A percentile compares a stretch with the other conserved stretches of the same genome.
Evolutionary conservation across 2,113 vertebrate species (phyloP).

Genomic region (Megaceryle maxima): DNA sequence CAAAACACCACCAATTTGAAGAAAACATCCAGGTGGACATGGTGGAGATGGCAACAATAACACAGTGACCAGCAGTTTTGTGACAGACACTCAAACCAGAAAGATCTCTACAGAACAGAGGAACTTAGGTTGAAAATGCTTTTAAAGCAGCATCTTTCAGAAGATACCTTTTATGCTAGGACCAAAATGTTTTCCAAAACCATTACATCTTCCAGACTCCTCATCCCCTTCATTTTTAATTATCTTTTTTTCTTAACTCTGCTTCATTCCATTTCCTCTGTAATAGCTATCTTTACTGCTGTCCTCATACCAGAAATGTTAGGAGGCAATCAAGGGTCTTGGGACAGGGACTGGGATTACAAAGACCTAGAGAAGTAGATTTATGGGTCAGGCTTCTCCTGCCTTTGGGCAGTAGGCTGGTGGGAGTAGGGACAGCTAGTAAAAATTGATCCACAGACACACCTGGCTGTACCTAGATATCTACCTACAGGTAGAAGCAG

Average conservation of each 20-base stretch:
- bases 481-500: not conserved
- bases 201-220: not conserved
- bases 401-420: not conserved
- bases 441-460: not conserved
- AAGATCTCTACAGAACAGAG: not conserved
- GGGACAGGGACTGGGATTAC: not conserved
- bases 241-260: not conserved
- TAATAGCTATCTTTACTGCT: not conserved
- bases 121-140: not conserved
- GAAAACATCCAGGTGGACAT: not conserved
- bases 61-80: not conserved
- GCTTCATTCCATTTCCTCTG: not conserved
- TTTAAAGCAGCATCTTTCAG: constrained; percentile 8
- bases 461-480: not conserved
- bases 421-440: not conserved
- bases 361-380: not conserved
- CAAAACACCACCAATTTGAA: not conserved
- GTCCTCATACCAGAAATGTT: not conserved
- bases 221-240: constrained; percentile 44
- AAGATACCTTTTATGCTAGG: not conserved
- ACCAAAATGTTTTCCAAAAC: not conserved
- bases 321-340: not conserved
- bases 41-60: not conserved
- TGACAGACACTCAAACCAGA: not conserved
- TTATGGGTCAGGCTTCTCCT: not conserved